Evolutionary conservation across 2,888 invertebrate genomes (phyloP).

Genomic region (Melanargia galathea): DNA sequence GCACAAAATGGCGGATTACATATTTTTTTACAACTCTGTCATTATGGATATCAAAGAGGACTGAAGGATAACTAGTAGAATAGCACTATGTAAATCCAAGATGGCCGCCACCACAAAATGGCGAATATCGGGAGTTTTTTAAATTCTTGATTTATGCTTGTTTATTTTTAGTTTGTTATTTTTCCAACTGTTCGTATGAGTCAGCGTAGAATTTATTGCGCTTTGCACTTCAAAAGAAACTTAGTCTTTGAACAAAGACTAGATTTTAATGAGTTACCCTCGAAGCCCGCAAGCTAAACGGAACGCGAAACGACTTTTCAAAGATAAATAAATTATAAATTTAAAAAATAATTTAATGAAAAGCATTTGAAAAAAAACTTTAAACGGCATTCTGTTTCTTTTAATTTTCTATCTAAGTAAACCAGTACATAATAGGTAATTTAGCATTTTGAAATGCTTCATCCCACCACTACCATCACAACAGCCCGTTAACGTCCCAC

Average conservation of each 20-base stretch:
- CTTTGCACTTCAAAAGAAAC: slow-evolving; percentile 21
- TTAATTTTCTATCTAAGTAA: not conserved
- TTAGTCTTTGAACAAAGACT: slow-evolving; percentile 33
- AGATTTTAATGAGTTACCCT: slow-evolving; percentile 32
- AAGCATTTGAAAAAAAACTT: not conserved
- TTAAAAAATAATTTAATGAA: not conserved
- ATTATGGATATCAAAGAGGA: no score
- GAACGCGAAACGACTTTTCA: slow-evolving; percentile 8
- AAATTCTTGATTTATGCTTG: no score
- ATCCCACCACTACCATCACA: no score
- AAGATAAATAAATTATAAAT: slow-evolving; percentile 19
- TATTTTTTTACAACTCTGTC: no score
- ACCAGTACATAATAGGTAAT: not conserved
- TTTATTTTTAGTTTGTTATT: not conserved
- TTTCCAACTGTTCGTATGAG: not conserved
- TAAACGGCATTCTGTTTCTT: not conserved
- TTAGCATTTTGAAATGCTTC: no score
- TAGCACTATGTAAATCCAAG: no score
- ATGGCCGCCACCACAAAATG: no score
- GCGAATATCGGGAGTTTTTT: no score
- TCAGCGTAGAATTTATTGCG: slow-evolving; percentile 18
- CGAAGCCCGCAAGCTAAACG: slow-evolving; percentile 21
- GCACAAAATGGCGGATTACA: no score
- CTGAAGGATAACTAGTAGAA: no score
- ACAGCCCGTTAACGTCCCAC: no score